Percentiles rank a stretch among this genome's conserved stretches.
Conservation (phyloP, 2,888 invertebrate species). For the Hedychridium roseum region DNA sequence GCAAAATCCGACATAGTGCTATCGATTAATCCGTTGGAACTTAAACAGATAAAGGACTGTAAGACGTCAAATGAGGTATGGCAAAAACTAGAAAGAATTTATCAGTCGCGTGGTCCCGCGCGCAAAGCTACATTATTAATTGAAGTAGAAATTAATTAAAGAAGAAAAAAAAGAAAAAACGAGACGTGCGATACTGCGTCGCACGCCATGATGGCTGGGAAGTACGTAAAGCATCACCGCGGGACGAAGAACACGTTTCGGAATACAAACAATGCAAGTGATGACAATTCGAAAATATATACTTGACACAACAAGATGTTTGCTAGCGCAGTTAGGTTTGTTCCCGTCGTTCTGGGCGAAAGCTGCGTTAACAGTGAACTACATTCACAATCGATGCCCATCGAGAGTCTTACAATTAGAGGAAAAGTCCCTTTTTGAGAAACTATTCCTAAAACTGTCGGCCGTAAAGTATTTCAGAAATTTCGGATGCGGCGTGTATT, state of each 20-base stretch:
- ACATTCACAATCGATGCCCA: slow-evolving; percentile 41
- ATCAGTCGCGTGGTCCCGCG: slow-evolving; percentile 57
- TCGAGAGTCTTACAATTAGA: slow-evolving; percentile 20
- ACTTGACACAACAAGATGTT: slow-evolving; percentile 39
- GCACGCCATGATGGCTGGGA: too few relatives aligned
- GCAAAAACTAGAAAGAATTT: slow-evolving; percentile 51
- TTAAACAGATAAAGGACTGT: slow-evolving; percentile 36
- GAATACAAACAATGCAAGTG: not conserved
- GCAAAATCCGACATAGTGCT: slow-evolving; percentile 32
- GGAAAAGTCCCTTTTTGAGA: slow-evolving; percentile 27
- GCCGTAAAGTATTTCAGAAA: slow-evolving; percentile 21
- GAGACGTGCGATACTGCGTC: slow-evolving; percentile 12
- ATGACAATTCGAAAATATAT: slow-evolving; percentile 3
- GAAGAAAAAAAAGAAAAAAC: slow-evolving; percentile 1
- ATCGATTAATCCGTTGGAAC: slow-evolving; percentile 25
- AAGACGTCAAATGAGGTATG: slow-evolving; percentile 51
- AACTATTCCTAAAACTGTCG: slow-evolving; percentile 20
- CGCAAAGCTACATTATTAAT: slow-evolving; percentile 59
- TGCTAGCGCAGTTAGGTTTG: slow-evolving; percentile 30
- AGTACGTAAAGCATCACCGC: too few relatives aligned
- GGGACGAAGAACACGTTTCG: too few relatives aligned
- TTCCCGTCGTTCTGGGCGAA: slow-evolving; percentile 44
- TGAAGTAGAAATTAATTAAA: too few relatives aligned
- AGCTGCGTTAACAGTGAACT: slow-evolving; percentile 39
- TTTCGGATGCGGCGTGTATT: slow-evolving; percentile 39